A percentile compares a stretch with the other conserved stretches of the same genome.
Conservation (phyloP, 2,113 vertebrate species). For the Macrotis lagotis region DNA sequence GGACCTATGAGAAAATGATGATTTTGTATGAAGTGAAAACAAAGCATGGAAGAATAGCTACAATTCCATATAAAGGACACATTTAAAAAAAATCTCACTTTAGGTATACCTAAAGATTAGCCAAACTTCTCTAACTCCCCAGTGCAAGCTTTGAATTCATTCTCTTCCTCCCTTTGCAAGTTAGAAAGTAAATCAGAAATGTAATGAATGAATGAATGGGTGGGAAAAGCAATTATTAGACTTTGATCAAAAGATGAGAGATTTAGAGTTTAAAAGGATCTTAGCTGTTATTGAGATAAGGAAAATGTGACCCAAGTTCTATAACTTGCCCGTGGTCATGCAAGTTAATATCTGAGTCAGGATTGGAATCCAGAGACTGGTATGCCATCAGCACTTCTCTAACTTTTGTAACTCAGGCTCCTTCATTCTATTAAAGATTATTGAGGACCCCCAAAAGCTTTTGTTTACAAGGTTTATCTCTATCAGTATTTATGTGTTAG, state of each 20-base stretch:
- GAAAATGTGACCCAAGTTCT: background rate
- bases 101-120: slow-evolving; percentile 7
- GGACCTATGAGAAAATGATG: background rate
- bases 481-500: background rate
- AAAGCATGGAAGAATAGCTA: background rate
- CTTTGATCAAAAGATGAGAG: background rate
- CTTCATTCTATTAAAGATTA: background rate
- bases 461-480: background rate
- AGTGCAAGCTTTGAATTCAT: background rate
- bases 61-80: background rate
- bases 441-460: background rate
- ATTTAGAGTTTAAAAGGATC: background rate
- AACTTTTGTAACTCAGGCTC: background rate
- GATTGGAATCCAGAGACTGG: background rate
- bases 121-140: background rate
- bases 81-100: background rate
- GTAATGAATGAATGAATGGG: background rate
- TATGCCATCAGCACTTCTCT: background rate
- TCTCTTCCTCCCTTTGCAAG: background rate
- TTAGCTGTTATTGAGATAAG: background rate
- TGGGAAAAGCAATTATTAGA: background rate
- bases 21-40: background rate
- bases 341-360: background rate
- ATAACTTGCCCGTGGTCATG: background rate
- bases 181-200: background rate